Evolutionary conservation across 2,888 invertebrate genomes (phyloP), one percentile per base, ranked within the genome.

Genomic region (Lordiphosa andalusiaca): DNA sequence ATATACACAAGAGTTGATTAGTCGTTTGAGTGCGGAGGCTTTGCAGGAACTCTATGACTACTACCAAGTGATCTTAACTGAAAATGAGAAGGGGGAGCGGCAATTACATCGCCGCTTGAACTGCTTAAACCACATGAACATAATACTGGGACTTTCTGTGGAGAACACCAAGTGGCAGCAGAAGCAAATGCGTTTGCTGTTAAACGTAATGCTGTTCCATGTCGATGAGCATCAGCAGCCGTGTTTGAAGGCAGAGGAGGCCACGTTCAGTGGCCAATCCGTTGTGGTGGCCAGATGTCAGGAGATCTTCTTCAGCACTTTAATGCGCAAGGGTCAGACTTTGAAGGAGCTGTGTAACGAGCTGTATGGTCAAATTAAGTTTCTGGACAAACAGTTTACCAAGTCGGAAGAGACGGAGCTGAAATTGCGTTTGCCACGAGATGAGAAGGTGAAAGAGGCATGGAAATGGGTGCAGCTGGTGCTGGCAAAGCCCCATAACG

Each of bases 51-150:
- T 82, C 5, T 66, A 58, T 23, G 54, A 63, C 1, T 54, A 57
- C 16, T 82, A 82, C 25, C 12, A 9, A 0, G 3, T 49, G 4
- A 46, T 39, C 3, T 38, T 40, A 13, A 19, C 41, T 9, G 54
- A 39, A 0, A 62, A 61, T 12, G 9, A 57, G 1, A 51, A 61
- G 23, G 39, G 23, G 4, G 38, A 56, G 10, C 55, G 74, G 0
- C 51, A 60, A 10, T 10, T 30, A 1, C 9, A 10, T 10, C 30
- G 30, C 9, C 30, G 30, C 10, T 10, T 30, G 2, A 46, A 67
- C 33, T 75, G 69, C 16, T 50, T 76, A 0, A 71, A 56, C 5
- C 59, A 69, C 12, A 57, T 76, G 73, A 69, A 83, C 4, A 12
- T 33, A 0, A 13, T 70, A 4, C 25, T 73, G 23, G 53, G 57